Evolutionary conservation across 2,797 vertebrate species (phyloP).

Genomic region (Nothura maculosa): DNA sequence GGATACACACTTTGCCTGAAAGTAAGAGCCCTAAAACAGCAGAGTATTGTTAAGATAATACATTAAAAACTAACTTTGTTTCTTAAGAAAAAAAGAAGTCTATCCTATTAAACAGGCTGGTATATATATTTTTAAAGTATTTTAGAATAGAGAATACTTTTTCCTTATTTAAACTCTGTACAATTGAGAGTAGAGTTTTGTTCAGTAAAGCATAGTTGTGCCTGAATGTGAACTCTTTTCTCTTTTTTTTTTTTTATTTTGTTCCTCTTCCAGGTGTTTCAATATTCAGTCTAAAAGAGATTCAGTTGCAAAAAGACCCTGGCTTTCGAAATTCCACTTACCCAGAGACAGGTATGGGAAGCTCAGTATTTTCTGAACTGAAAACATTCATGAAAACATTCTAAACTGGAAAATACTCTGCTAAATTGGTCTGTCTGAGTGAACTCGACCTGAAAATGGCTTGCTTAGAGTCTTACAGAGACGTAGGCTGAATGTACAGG

Average conservation of each 20-base stretch:
- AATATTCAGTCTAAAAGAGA: constrained; percentile 98
- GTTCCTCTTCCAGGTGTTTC: constrained; percentile 87
- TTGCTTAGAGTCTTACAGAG: not conserved
- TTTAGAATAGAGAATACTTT: not conserved
- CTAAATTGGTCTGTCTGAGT: not conserved
- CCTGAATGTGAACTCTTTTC: constrained; percentile 28
- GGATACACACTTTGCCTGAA: constrained; percentile 92
- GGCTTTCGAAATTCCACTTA: constrained; percentile 97
- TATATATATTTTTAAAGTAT: not conserved
- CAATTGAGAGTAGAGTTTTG: not conserved
- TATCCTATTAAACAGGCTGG: not conserved
- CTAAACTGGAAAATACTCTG: not conserved
- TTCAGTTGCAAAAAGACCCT: constrained; percentile 98
- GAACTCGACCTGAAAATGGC: not conserved
- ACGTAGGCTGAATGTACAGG: not conserved
- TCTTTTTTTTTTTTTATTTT: constrained; percentile 48
- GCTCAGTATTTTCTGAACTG: not conserved
- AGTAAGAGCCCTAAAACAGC: constrained; percentile 84
- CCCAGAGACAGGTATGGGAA: constrained; percentile 91
- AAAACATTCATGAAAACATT: not conserved
- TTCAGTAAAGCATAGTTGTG: not conserved
- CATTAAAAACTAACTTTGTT: not conserved
- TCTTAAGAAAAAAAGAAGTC: not conserved
- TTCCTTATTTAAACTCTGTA: not conserved
- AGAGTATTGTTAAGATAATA: not conserved